Base-by-base conservation (phyloP, 2,113 vertebrate species). In the Aldabrachelys gigantea region DNA sequence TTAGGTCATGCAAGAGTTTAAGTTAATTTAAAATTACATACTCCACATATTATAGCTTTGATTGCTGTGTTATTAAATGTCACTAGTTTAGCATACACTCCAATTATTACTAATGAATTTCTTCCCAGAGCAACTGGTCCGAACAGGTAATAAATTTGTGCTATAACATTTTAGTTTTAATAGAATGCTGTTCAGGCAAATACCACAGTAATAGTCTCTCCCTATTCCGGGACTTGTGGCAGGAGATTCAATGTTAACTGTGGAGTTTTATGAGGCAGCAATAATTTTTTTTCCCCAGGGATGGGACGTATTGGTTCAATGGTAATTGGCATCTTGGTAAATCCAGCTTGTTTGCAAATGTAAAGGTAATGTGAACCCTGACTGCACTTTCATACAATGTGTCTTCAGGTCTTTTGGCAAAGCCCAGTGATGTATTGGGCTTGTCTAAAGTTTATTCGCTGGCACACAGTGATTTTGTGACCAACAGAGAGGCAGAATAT, bases 291-390 rank as follows among this genome's bases (percentile, higher is more conserved):
- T 97, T 85, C 94, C 81, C 94, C 81, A 82, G 82, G 84, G 82
- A 29, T 80, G 90, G 5, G 25, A 69, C 87, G 85, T 96, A 93
- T 90, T 93, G 89, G 93, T 81, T 80, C 90, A 95, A 54, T 87
- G 94, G 78, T 95, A 96, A 95, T 65, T 94, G 97, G 82, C 93
- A 96, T 92, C 49, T 54, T 95, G 85, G 53, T 75, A 97, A 98
- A 95, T 50, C 89, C 53, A 87, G 19, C 82, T 94, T 94, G 24
- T 93, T 96, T 95, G 89, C 76, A 85, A 94, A 83, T 25, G 10
- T 96, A 96, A 97, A 94, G 97, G 83, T 96, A 87, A 89, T 47
- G 44, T 83, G 59, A 79, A 83, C 88, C 82, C 53, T 92, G 87
- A 80, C 53, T 47, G 62, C 72, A 84, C 95, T 94, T 95, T 89